phyloP scores from a whole-genome alignment of 2,888 invertebrate genomes.

The Noctua janthina region DNA sequence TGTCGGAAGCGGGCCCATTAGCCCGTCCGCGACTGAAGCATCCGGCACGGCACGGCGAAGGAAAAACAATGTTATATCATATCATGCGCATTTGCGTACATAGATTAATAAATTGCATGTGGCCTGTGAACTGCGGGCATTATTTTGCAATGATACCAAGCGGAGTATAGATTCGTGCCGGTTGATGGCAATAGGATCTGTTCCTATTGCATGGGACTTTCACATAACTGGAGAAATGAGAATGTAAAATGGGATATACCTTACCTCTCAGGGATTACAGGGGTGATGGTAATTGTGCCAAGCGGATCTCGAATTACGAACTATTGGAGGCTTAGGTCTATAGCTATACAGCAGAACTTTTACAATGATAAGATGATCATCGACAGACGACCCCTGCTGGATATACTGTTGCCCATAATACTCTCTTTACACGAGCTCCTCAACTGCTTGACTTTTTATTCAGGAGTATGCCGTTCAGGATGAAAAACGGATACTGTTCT shows the following conservation, averaged over 20 bases:
- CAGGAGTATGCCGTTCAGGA: no score
- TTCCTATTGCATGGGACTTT: neutral
- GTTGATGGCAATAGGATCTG: neutral
- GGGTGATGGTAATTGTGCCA: neutral
- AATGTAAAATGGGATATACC: neutral
- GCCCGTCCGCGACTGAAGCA: constrained; percentile 78
- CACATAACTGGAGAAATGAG: neutral
- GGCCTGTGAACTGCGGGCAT: constrained; percentile 12
- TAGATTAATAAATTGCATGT: constrained; percentile 25
- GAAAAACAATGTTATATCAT: constrained; percentile 69
- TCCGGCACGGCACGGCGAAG: constrained; percentile 73
- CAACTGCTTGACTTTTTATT: no score
- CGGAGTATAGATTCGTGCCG: neutral
- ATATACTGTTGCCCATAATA: neutral
- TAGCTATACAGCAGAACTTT: neutral
- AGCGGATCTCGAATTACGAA: neutral
- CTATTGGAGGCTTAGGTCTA: neutral
- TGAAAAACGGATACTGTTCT: no score
- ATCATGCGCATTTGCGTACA: constrained; percentile 33
- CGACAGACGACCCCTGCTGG: neutral
- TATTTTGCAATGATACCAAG: constrained; percentile 3
- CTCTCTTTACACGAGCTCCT: neutral
- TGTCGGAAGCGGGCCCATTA: constrained; percentile 84
- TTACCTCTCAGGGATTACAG: neutral
- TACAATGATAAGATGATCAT: neutral